Evolutionary conservation across 2,888 invertebrate species (phyloP).

Genomic region (Synanthedon myopaeformis): DNA sequence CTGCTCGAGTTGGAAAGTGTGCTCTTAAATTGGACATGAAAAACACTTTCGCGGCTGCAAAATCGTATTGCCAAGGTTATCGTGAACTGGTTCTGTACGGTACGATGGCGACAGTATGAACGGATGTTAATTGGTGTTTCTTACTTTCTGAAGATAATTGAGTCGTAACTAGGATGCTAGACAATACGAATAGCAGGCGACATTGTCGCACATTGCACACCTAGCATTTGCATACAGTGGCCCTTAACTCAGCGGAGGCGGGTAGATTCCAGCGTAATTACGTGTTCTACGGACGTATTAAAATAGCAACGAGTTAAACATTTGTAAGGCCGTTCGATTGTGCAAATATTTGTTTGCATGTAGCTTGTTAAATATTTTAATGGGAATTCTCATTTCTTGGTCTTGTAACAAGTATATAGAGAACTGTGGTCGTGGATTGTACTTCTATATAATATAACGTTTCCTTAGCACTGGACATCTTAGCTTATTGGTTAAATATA

Average conservation of each 20-base stretch:
- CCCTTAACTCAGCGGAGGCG: constrained; percentile 18
- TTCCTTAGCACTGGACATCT: too few relatives aligned
- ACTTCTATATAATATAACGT: too few relatives aligned
- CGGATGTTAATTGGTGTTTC: constrained; percentile 55
- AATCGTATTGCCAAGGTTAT: not conserved
- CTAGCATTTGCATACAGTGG: constrained; percentile 40
- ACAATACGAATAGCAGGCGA: constrained; percentile 40
- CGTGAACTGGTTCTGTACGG: constrained; percentile 10
- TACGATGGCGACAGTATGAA: constrained; percentile 37
- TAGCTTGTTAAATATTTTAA: not conserved
- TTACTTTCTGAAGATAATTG: constrained; percentile 50
- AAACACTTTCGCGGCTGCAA: not conserved
- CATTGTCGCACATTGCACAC: constrained; percentile 26
- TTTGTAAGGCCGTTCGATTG: constrained; percentile 11
- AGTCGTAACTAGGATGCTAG: constrained; percentile 43
- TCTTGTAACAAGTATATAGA: too few relatives aligned
- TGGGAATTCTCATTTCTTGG: not conserved
- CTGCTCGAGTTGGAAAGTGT: too few relatives aligned
- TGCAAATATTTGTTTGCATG: not conserved
- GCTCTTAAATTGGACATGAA: too few relatives aligned
- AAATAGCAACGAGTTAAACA: constrained; percentile 15
- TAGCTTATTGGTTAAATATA: too few relatives aligned
- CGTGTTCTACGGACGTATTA: constrained; percentile 9
- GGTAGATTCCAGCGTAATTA: constrained; percentile 23
- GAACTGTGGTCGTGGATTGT: too few relatives aligned